Evolutionary conservation across 2,888 invertebrate species (phyloP), one percentile per base, ranked within the genome.

Genomic region (Lycia hirtaria): DNA sequence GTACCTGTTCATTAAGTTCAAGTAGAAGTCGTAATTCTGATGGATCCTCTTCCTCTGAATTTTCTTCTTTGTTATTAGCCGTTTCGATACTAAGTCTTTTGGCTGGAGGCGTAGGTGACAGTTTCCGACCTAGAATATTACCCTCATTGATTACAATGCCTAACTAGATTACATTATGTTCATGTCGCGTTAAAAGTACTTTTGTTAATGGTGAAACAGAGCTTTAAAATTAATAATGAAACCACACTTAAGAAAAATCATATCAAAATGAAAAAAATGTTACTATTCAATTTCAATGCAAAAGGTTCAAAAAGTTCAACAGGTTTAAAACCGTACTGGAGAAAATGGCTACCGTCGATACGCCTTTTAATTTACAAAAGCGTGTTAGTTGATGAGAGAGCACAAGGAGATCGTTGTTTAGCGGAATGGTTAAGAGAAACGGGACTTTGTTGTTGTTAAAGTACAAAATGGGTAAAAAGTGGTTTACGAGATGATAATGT

Each of bases 1-100:
- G n/a, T 82, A 94, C 94, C 92, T 97, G 97, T 85, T 98, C 98
- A 78, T 96, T 96, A 43, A 98, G 93, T 84, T 98, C 98, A 48
- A 98, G 89, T 67, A 98, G 94, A 33, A 98, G 93, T 73, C 97
- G 95, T 56, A 98, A 86, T 82, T 98, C 97, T 15, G 96, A 94
- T 10, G 96, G 95, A 85, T 97, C 96, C 71, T 97, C 97, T 75
- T 96, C 94, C 73, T 95, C 96, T 6, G 95, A 95, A 49, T 95
- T 94, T 76, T 95, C 95, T 75, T 95, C 95, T 75, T 95, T 96
- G 73, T 95, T 95, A 64, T 94, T 93, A 40, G 92, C 82, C 40
- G 93, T 93, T 72, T 95, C 94, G 68, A 95, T 94, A 14, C 94
- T 93, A 54, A 95, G 91, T 77, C 94, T 91, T 65, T 94, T 94